Evolutionary conservation across 92 coral and sea anemone genomes (phyloP).

Genomic region (Micromussa lordhowensis): DNA sequence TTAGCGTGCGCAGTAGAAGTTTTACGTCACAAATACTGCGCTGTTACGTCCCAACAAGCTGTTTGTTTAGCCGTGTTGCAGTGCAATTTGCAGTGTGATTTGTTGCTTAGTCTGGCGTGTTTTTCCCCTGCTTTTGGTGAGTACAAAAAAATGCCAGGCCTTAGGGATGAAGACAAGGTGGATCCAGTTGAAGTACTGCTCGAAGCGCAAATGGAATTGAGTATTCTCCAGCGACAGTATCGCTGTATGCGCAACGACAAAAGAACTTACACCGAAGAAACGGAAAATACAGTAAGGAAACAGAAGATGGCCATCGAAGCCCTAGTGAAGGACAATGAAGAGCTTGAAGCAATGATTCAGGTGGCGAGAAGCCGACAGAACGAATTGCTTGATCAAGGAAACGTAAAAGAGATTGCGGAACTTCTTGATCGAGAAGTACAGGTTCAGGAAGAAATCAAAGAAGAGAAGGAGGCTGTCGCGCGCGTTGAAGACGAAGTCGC

Average conservation of each 20-base stretch:
- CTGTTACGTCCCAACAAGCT: slow-evolving; percentile 31
- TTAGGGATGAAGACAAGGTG: slow-evolving; percentile 81
- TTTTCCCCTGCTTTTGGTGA: background rate
- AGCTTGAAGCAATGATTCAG: slow-evolving; percentile 67
- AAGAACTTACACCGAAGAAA: slow-evolving; percentile 83
- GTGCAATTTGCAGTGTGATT: background rate
- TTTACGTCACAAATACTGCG: slow-evolving; percentile 18
- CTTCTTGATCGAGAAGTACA: slow-evolving; percentile 74
- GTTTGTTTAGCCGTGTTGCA: background rate
- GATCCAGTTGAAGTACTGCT: slow-evolving; percentile 87
- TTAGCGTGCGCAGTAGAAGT: background rate
- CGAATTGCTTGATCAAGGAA: slow-evolving; percentile 72
- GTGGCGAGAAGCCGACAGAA: slow-evolving; percentile 81
- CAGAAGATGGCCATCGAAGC: slow-evolving; percentile 83
- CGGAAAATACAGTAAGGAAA: slow-evolving; percentile 84
- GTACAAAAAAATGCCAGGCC: slow-evolving; percentile 35
- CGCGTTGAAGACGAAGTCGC: slow-evolving; percentile 64
- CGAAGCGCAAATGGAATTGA: slow-evolving; percentile 90
- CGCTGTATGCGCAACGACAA: slow-evolving; percentile 88
- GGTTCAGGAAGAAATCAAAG: slow-evolving; percentile 58
- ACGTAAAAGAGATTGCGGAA: slow-evolving; percentile 66
- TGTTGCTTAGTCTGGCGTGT: background rate
- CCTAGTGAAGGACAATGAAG: slow-evolving; percentile 74
- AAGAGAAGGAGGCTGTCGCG: slow-evolving; percentile 61
- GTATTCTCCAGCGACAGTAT: slow-evolving; percentile 81